Conservation (phyloP, 2,888 invertebrate species). For the Halocaridina rubra region DNA sequence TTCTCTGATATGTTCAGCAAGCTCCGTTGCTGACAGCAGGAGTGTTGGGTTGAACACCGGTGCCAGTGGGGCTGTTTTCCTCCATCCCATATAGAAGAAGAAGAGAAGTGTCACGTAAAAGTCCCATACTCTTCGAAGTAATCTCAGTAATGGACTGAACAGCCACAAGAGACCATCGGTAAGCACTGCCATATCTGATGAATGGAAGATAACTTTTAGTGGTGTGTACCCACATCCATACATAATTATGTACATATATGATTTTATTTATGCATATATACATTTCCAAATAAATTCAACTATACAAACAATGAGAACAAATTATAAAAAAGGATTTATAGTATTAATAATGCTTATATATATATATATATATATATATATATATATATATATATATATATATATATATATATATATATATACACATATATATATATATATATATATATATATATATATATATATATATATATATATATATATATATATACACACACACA, state of each 20-base stretch:
- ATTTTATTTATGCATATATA: too few relatives aligned
- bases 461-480: neutral
- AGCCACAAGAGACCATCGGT: neutral
- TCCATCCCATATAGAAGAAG: constrained; percentile 11
- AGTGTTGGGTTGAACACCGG: constrained; percentile 61
- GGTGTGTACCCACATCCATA: too few relatives aligned
- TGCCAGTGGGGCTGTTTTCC: constrained; percentile 34
- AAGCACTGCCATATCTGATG: neutral
- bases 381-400: neutral
- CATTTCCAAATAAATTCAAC: too few relatives aligned
- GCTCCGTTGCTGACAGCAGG: constrained; percentile 53
- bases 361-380: neutral
- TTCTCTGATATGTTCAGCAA: constrained; percentile 48
- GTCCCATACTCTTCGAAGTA: constrained; percentile 35
- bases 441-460: neutral
- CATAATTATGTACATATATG: too few relatives aligned
- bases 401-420: neutral
- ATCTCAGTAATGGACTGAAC: constrained; percentile 6
- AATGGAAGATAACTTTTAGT: neutral
- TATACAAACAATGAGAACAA: neutral
- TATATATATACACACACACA: neutral
- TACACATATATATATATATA: neutral
- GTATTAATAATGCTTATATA: neutral
- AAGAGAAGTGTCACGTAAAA: constrained; percentile 21
- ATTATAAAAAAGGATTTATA: neutral